Evolutionary conservation across 23 tunicate genomes (phyloP).

Genomic region (Ciona savignyi): DNA sequence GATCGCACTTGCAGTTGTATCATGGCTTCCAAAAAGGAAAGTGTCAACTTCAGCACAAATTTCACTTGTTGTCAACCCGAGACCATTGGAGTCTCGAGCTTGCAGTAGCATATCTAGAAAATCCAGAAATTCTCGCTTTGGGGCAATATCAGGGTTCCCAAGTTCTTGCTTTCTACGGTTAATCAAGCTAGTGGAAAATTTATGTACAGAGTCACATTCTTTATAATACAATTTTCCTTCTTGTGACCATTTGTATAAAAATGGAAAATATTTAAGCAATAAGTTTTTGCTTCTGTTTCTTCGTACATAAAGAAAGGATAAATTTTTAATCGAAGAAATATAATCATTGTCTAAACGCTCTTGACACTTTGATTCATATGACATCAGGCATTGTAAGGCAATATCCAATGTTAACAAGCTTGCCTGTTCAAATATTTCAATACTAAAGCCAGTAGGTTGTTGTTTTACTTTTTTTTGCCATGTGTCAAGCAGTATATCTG

Average conservation of each 20-base stretch:
- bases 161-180: slow-evolving; percentile 10
- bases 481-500: slow-evolving; percentile 30
- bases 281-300: not conserved
- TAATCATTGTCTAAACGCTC: too few species aligned
- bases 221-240: slow-evolving; percentile 21
- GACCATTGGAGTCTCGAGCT: slow-evolving; percentile 53
- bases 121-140: slow-evolving; percentile 21
- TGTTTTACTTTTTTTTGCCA: too few species aligned
- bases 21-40: slow-evolving; percentile 72
- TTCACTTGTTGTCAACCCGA: slow-evolving; percentile 30
- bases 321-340: too few species aligned
- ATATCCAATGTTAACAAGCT: slow-evolving; percentile 60
- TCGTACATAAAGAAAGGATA: not conserved
- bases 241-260: not conserved
- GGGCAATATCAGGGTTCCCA: not conserved
- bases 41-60: slow-evolving; percentile 66
- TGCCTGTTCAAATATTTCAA: slow-evolving; percentile 46
- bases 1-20: slow-evolving; percentile 62
- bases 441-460: not conserved
- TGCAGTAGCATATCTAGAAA: slow-evolving; percentile 53
- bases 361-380: slow-evolving; percentile 49
- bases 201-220: slow-evolving; percentile 33
- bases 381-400: slow-evolving; percentile 41
- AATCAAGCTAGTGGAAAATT: slow-evolving; percentile 29
- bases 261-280: not conserved